Evolutionary conservation across 2,113 vertebrate genomes (phyloP).

Genomic region (Athene cunicularia): DNA sequence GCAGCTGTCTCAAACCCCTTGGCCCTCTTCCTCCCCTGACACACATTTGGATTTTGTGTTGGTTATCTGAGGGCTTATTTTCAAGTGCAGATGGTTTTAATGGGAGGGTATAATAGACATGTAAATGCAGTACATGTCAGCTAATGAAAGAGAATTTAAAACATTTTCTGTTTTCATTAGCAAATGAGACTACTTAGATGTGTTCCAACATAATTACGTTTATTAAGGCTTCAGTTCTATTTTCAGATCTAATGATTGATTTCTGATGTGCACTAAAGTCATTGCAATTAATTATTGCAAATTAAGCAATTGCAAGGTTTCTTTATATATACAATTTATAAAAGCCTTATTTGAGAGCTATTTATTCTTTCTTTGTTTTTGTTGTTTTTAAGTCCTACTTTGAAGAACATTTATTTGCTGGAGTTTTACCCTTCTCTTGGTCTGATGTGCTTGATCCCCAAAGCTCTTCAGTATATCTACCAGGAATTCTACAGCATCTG

Average conservation of each 20-base stretch:
- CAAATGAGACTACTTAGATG: background rate
- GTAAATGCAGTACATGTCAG: background rate
- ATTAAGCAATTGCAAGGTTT: background rate
- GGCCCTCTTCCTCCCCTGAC: background rate
- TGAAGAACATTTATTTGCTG: constrained; percentile 74
- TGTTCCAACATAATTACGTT: background rate
- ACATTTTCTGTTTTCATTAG: constrained; percentile 18
- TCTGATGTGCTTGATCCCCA: constrained; percentile 61
- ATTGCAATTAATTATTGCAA: background rate
- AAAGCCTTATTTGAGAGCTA: background rate
- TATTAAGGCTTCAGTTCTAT: background rate
- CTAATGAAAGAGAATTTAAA: background rate
- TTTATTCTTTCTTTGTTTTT: background rate
- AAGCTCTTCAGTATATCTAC: constrained; percentile 58
- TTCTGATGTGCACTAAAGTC: background rate
- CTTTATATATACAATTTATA: background rate
- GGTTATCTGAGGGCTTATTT: background rate
- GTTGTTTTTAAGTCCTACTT: constrained; percentile 60
- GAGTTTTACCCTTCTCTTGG: constrained; percentile 81
- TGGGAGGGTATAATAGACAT: background rate
- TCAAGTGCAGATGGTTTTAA: background rate
- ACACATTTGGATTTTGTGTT: background rate
- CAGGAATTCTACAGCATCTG: constrained; percentile 67
- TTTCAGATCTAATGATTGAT: background rate
- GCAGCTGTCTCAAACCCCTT: background rate